A percentile compares a stretch with the other conserved stretches of the same genome.
Evolutionary conservation across 2,113 vertebrate species (phyloP).

Genomic region (Phalacrocorax pelagicus): DNA sequence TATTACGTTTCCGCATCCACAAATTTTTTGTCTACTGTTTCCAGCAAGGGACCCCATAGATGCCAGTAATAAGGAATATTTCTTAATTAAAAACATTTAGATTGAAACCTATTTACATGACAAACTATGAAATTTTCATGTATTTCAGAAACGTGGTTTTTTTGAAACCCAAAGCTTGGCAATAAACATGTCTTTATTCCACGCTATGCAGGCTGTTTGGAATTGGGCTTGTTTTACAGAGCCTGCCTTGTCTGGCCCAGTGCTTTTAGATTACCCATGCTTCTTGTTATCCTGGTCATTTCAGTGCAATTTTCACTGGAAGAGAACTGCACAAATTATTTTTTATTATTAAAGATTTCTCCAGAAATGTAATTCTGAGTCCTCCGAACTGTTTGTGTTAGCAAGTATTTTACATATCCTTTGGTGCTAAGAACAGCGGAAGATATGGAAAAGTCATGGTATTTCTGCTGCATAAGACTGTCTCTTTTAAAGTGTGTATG

Average conservation of each 20-base stretch:
- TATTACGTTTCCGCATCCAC: neutral
- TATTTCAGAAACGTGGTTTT: neutral
- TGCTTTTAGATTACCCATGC: neutral
- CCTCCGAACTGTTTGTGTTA: neutral
- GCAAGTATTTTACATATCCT: neutral
- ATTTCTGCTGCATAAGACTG: neutral
- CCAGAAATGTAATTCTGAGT: neutral
- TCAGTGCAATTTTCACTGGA: neutral
- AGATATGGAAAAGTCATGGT: neutral
- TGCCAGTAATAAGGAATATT: neutral
- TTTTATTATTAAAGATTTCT: neutral
- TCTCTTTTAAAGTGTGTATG: neutral
- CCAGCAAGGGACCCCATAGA: rapidly evolving
- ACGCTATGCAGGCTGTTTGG: neutral
- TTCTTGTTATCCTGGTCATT: neutral
- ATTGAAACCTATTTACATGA: neutral
- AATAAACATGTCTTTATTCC: neutral
- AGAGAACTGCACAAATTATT: neutral
- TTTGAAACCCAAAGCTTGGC: neutral
- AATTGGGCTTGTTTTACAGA: neutral
- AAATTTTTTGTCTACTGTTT: neutral
- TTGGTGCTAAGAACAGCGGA: neutral
- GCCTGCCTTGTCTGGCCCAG: neutral
- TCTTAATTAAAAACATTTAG: neutral
- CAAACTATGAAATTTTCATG: neutral